Base-by-base conservation (phyloP, 2,888 invertebrate species). In the Diploptera punctata region DNA sequence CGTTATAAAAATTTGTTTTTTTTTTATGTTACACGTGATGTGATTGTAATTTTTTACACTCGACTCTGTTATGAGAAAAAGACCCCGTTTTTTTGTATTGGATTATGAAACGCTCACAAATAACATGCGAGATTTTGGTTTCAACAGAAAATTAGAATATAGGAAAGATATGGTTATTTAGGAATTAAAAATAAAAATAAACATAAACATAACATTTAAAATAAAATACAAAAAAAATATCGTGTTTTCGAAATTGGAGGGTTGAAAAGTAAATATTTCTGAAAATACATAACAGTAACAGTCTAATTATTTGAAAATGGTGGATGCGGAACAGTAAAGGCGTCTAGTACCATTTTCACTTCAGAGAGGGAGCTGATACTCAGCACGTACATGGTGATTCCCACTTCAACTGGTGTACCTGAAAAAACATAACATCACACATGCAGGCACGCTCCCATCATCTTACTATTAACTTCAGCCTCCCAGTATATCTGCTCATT, bases 341-440 rank as follows among this genome's bases (percentile, higher is more conserved):
- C 73, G 71, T 74, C 60, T 82, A 77, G 80, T 82, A 87, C 87
- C 87, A 87, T 87, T 81, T 86, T 84, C 76, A 86, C 87, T 84
- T 88, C 88, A 76, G 87, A 87, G 77, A 88, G 86, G 73, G 87
- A 86, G 79, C 86, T 85, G 80, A 88, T 88, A 78, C 86, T 85
- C 76, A 87, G 84, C 75, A 88, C 87, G 81, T 87, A 86, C 82
- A 88, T 85, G 77, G 87, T 87, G 76, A 87, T 85, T 75, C 86
- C 86, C 74, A 87, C 87, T 77, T 85, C 85, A 73, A 87, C 87
- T 69, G 87, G 86, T 75, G 83, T 81, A 80, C 84, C 86, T 86
- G 81, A 85, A 89, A 75, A 72, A 67, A 74, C 68, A 75, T 57
- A 71, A 72, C 60, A 70, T 21, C 60, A 60, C 47, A 44, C 60